A percentile compares a stretch with the other conserved stretches of the same genome.
Evolutionary conservation across 2,113 vertebrate genomes (phyloP).

Genomic region (Pseudorhombus dupliciocellatus): DNA sequence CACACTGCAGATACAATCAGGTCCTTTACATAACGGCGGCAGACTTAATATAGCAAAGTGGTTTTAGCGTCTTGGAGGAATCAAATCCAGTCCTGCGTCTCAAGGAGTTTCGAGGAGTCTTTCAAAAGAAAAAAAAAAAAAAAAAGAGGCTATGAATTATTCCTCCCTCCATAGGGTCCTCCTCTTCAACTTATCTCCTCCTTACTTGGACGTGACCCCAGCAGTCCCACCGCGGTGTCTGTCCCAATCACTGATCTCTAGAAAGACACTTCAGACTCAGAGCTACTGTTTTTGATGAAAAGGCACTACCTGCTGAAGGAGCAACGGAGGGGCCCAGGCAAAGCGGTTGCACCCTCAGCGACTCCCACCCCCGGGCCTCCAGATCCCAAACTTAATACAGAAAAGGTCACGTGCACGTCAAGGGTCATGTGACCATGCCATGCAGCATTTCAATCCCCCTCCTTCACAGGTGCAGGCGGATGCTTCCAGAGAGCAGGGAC

Average conservation of each 20-base stretch:
- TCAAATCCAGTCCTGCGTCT: conserved; percentile 47
- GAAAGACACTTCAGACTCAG: conserved; percentile 32
- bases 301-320: conserved; percentile 77
- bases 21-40: conserved; percentile 21
- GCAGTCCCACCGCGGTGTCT: conserved; percentile 19
- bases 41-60: background rate
- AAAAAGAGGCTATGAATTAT: conserved; percentile 39
- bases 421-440: conserved; percentile 56
- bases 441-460: conserved; percentile 47
- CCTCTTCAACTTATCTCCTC: conserved; percentile 34
- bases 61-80: conserved; percentile 38
- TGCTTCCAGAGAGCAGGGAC: conserved; percentile 26
- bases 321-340: conserved; percentile 19
- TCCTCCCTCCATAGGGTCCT: conserved; percentile 37
- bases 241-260: conserved; percentile 38
- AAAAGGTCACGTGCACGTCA: conserved; percentile 61
- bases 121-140: background rate
- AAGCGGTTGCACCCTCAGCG: conserved; percentile 15
- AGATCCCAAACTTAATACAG: conserved; percentile 28
- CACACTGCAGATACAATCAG: conserved; percentile 60
- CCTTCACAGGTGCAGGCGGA: conserved; percentile 8
- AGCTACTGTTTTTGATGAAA: conserved; percentile 50
- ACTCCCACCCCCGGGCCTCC: conserved; percentile 1
- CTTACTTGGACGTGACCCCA: conserved; percentile 19
- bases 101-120: conserved; percentile 29